Conservation (phyloP, 1,140 invertebrate genomes). For the Drosophila pachea region DNA sequence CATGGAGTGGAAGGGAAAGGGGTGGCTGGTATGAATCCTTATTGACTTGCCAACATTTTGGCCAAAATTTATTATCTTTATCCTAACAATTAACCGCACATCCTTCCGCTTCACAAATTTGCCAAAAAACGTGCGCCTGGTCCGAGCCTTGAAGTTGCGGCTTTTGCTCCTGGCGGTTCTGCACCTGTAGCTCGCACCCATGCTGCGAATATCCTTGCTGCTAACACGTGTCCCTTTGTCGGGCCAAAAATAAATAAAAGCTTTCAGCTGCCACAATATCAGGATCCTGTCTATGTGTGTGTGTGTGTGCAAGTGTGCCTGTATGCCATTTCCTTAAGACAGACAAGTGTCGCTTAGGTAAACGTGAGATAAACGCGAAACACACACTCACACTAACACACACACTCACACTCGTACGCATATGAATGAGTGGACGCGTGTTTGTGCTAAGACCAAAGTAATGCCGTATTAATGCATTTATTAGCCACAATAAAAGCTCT, state of each 20-base stretch:
- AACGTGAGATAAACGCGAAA: slow-evolving; percentile 16
- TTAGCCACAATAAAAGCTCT: slow-evolving; percentile 15
- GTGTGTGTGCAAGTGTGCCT: slow-evolving; percentile 1
- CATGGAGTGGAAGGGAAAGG: neutral
- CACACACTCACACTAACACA: neutral
- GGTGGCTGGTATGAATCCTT: neutral
- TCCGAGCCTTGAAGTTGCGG: slow-evolving; percentile 15
- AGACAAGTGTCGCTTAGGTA: slow-evolving; percentile 53
- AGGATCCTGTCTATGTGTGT: slow-evolving; percentile 4
- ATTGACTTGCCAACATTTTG: neutral
- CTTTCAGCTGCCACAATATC: slow-evolving; percentile 11
- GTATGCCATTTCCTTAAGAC: slow-evolving; percentile 31
- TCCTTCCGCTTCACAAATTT: slow-evolving; percentile 51
- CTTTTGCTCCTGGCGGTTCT: slow-evolving; percentile 12
- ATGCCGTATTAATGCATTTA: slow-evolving; percentile 22
- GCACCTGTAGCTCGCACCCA: slow-evolving; percentile 15
- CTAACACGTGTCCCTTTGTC: slow-evolving; percentile 24
- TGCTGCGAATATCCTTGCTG: neutral
- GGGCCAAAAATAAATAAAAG: slow-evolving; percentile 29
- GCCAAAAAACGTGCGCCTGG: slow-evolving; percentile 52
- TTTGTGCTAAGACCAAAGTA: slow-evolving; percentile 9
- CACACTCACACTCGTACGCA: neutral
- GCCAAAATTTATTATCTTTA: slow-evolving; percentile 10
- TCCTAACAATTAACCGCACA: slow-evolving; percentile 56
- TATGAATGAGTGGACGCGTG: neutral